Conservation (phyloP, 2,797 vertebrate species). For the Neostethus bicornis region DNA sequence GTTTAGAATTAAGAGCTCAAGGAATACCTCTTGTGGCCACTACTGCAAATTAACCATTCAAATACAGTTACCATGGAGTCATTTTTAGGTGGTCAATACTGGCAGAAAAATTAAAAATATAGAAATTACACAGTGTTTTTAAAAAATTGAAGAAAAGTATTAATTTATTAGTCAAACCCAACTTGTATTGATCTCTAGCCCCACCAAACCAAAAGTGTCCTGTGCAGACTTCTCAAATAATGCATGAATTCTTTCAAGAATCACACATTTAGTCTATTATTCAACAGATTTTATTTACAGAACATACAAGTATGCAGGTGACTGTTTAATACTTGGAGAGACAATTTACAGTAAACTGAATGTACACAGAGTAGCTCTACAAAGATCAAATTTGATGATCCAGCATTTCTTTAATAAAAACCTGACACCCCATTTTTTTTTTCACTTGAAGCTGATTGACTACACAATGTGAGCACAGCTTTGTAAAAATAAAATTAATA, state of each 20-base stretch:
- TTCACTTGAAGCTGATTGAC: slow-evolving; percentile 25
- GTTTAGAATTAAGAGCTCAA: slow-evolving; percentile 10
- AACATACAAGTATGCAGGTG: slow-evolving; percentile 80
- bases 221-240: not conserved
- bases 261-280: slow-evolving; percentile 69
- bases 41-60: no score
- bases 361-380: slow-evolving; percentile 55
- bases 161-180: no score
- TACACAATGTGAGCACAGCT: slow-evolving; percentile 38
- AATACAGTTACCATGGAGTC: no score
- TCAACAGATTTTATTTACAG: slow-evolving; percentile 87
- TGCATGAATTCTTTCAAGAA: slow-evolving; percentile 6
- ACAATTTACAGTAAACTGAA: slow-evolving; percentile 77
- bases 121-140: no score
- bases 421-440: slow-evolving; percentile 7
- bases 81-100: no score
- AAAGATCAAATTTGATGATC: slow-evolving; percentile 36
- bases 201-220: not conserved
- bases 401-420: slow-evolving; percentile 12
- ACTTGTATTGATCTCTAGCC: no score
- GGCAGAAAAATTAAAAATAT: no score
- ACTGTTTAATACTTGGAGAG: slow-evolving; percentile 75
- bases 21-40: slow-evolving; percentile 52
- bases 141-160: no score
- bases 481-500: slow-evolving; percentile 60